Base-by-base conservation (phyloP, 2,888 invertebrate genomes). In the Yponomeuta cagnagella region DNA sequence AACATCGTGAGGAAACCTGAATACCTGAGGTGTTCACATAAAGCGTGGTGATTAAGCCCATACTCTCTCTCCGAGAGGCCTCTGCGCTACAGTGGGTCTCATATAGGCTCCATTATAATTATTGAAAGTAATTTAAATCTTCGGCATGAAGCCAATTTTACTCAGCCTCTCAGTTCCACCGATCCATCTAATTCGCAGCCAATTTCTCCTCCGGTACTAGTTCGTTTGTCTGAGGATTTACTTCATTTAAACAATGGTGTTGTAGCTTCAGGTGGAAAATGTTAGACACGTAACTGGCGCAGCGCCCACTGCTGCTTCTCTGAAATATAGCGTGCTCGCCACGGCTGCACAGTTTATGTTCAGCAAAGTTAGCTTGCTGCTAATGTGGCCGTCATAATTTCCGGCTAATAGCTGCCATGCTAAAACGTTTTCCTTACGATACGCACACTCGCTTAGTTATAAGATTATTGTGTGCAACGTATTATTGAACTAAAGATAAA, bases 221-320 rank as follows among this genome's bases (percentile, higher is more conserved):
- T 68, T 68, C 31, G 68, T 68, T 68, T 52, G 68, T 52, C 68
- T 68, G 68, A 30, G 68, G 30, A 68, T 52, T 48, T 68, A 48
- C 30, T 68, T 68, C 48, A 68, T 68, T 68, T 68, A 68, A 52
- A 68, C 68, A 48, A 68, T 68, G 52, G 52, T 52, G 52, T 68
- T 52, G 48, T 68, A 68, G 48, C 48, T 68, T 48, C 68, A 68
- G 68, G 68, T 68, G 31, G 68, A 68, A 68, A 68, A 68, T 48
- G 52, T 68, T 48, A 30, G 68, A 52, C 68, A 52, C 68, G 68
- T 30, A 10, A 15, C 68, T 68, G 68, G 68, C 68, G 48, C 10
- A 9, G 68, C 68, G 68, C 68, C 68, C 68, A 52, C 30, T 65
- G 52, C 52, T 31, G 48, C 68, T n/a, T 9, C 68, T 15, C 68